Percentiles rank a stretch among this genome's conserved stretches.
Evolutionary conservation across 2,888 invertebrate genomes (phyloP).

Genomic region (Labia minor): DNA sequence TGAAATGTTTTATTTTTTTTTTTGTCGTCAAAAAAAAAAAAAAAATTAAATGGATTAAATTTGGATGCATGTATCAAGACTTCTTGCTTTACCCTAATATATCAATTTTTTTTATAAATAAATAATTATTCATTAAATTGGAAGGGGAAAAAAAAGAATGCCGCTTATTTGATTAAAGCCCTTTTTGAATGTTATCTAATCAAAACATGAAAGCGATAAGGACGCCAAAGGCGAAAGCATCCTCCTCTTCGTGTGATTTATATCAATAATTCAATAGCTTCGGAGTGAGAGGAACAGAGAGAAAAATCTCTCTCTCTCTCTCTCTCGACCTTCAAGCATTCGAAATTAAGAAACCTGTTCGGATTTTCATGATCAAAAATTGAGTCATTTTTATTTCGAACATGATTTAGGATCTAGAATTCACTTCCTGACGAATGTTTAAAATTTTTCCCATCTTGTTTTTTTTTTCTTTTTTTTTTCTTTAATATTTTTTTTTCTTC

Average conservation of each 20-base stretch:
- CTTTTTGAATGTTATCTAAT: constrained; percentile 6
- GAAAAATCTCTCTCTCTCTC: not conserved
- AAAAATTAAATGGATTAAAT: no score
- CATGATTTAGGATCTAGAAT: not conserved
- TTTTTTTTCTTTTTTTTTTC: no score
- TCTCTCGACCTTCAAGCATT: not conserved
- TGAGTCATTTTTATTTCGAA: constrained; percentile 13
- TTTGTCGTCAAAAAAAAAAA: no score
- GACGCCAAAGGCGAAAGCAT: not conserved
- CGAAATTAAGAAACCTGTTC: constrained; percentile 6
- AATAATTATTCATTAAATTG: constrained; percentile 3
- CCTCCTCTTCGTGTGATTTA: not conserved
- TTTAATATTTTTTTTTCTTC: no score
- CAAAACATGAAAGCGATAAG: not conserved
- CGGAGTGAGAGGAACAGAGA: not conserved
- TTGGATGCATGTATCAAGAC: no score
- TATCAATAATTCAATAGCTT: constrained; percentile 13
- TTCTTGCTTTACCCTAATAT: no score
- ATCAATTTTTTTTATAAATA: not conserved
- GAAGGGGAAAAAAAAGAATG: not conserved
- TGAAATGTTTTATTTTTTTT: no score
- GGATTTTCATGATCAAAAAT: not conserved
- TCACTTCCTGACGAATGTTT: not conserved
- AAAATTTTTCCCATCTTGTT: not conserved
- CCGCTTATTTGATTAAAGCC: not conserved